Percentiles rank a stretch among this genome's conserved stretches.
phyloP scores from a whole-genome alignment of 2,113 vertebrate species.

The Leuciscus idus region DNA sequence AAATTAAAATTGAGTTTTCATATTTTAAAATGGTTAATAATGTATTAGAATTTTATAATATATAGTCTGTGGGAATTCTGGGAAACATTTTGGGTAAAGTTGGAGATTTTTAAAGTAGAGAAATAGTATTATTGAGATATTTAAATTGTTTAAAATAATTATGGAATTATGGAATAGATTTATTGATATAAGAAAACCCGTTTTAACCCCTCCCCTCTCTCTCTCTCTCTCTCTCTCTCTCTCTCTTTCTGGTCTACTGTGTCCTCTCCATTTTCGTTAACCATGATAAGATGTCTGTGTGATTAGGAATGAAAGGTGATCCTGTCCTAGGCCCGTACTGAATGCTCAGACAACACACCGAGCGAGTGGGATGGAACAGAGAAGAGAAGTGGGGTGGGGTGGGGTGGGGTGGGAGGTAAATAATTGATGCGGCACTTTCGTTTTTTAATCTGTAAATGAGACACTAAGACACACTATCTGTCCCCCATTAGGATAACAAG shows the following conservation, averaged over 20 bases:
- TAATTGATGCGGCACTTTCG: conserved; percentile 87
- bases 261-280: conserved; percentile 82
- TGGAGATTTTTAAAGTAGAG: background rate
- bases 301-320: conserved; percentile 95
- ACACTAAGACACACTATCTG: conserved; percentile 79
- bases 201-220: too few species aligned
- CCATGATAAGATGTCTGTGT: conserved; percentile 87
- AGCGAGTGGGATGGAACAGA: conserved; percentile 56
- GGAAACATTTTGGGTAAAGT: background rate
- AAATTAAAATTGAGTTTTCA: background rate
- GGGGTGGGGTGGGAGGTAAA: conserved; percentile 72
- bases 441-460: conserved; percentile 95
- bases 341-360: conserved; percentile 81
- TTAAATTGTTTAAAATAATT: too few species aligned
- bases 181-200: too few species aligned
- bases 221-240: background rate
- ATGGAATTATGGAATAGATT: too few species aligned
- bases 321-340: conserved; percentile 72
- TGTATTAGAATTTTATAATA: background rate
- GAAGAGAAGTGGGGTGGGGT: conserved; percentile 53
- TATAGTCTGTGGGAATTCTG: too few species aligned
- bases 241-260: conserved; percentile 73
- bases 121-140: too few species aligned
- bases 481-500: conserved; percentile 91
- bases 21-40: background rate